Evolutionary conservation across 1,140 invertebrate species (phyloP).

Genomic region (Bombus polaris): DNA sequence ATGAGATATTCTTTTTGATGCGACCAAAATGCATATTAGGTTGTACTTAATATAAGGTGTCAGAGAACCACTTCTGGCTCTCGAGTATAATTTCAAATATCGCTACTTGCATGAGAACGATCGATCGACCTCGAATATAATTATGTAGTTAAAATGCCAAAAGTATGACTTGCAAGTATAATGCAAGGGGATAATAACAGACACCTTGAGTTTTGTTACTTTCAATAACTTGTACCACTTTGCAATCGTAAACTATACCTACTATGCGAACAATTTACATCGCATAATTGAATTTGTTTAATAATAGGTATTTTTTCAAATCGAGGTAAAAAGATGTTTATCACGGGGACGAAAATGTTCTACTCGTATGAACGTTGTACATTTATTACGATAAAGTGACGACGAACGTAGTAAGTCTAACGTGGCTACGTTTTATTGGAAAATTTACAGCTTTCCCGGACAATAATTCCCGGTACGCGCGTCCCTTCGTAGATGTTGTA

Average conservation of each 20-base stretch:
- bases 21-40: neutral
- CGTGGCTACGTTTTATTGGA: neutral
- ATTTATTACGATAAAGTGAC: neutral
- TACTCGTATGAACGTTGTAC: neutral
- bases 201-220: neutral
- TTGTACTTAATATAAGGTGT: neutral
- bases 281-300: neutral
- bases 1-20: neutral
- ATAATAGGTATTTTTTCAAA: neutral
- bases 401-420: neutral
- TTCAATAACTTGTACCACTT: neutral
- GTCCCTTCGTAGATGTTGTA: neutral
- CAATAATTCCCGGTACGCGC: neutral
- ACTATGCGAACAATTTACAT: neutral
- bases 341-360: neutral
- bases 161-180: neutral
- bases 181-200: neutral
- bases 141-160: neutral
- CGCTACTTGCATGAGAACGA: neutral
- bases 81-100: neutral
- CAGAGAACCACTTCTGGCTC: neutral
- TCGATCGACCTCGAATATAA: neutral
- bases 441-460: neutral
- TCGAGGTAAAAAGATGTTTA: neutral
- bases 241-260: neutral